phyloP scores from a whole-genome alignment of 1,140 invertebrate genomes.

The Diploscapter pachys region DNA sequence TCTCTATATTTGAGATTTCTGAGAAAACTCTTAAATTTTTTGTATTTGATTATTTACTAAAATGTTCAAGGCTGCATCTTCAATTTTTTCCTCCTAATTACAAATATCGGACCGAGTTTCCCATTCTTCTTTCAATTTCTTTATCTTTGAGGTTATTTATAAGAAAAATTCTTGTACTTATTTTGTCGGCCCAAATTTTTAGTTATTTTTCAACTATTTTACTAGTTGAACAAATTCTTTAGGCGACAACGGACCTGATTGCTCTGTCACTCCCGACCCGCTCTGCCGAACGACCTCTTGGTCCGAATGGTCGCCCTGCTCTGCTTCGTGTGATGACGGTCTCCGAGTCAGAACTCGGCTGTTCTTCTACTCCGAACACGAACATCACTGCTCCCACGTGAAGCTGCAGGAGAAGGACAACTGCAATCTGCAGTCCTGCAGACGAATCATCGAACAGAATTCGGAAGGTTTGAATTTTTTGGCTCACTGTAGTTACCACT shows the following conservation, averaged over 20 bases:
- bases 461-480: constrained; percentile 48
- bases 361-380: constrained; percentile 56
- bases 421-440: constrained; percentile 50
- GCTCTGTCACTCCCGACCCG: constrained; percentile 52
- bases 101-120: constrained; percentile 14
- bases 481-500: constrained; percentile 41
- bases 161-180: background rate
- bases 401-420: constrained; percentile 58
- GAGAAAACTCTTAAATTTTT: no score
- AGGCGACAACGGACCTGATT: constrained; percentile 55
- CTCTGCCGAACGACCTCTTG: constrained; percentile 69
- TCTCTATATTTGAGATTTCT: no score
- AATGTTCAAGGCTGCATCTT: no score
- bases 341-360: constrained; percentile 61
- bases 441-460: constrained; percentile 47
- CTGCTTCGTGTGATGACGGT: constrained; percentile 72
- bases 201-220: background rate
- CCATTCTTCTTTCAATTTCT: no score
- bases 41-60: no score
- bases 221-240: background rate
- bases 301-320: constrained; percentile 76
- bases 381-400: constrained; percentile 50
- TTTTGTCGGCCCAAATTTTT: background rate
- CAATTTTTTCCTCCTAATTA: no score
- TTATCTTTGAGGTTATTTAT: background rate